A percentile compares a stretch with the other conserved stretches of the same genome.
Conservation (phyloP, 2,113 vertebrate species). For the Callaeas wilsoni region DNA sequence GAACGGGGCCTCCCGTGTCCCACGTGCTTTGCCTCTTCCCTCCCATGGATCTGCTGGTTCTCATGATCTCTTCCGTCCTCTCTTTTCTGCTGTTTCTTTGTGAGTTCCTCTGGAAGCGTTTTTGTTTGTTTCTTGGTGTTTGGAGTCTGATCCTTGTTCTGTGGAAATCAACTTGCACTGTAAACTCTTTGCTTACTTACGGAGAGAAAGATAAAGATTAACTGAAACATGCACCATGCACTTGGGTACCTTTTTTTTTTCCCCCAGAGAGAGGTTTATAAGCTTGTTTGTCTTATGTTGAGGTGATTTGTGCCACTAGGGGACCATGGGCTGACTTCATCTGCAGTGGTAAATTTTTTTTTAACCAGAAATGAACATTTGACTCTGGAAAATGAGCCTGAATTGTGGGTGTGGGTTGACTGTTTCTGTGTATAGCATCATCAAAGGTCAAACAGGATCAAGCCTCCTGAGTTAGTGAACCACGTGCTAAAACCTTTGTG, state of each 20-base stretch:
- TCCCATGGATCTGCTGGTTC: slow-evolving; percentile 28
- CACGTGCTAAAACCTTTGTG: background rate
- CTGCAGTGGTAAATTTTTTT: background rate
- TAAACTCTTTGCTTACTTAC: slow-evolving; percentile 68
- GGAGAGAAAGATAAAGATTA: slow-evolving; percentile 64
- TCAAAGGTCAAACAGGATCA: background rate
- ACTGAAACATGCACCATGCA: slow-evolving; percentile 33
- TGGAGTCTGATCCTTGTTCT: slow-evolving; percentile 58
- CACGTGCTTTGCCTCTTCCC: background rate
- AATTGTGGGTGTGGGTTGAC: background rate
- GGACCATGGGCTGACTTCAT: background rate
- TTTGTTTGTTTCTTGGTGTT: slow-evolving; percentile 60
- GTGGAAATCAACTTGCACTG: slow-evolving; percentile 70
- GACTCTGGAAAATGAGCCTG: background rate
- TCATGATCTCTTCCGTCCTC: background rate
- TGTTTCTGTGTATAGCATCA: background rate
- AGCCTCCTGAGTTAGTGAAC: background rate
- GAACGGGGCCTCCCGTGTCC: background rate
- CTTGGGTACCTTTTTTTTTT: background rate
- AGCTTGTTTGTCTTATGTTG: background rate
- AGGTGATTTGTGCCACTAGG: background rate
- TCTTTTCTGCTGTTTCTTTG: slow-evolving; percentile 48
- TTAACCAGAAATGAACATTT: background rate
- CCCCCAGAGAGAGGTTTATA: background rate
- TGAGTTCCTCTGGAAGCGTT: slow-evolving; percentile 42